phyloP scores from a whole-genome alignment of 2,113 vertebrate species.

The Colius striatus region DNA sequence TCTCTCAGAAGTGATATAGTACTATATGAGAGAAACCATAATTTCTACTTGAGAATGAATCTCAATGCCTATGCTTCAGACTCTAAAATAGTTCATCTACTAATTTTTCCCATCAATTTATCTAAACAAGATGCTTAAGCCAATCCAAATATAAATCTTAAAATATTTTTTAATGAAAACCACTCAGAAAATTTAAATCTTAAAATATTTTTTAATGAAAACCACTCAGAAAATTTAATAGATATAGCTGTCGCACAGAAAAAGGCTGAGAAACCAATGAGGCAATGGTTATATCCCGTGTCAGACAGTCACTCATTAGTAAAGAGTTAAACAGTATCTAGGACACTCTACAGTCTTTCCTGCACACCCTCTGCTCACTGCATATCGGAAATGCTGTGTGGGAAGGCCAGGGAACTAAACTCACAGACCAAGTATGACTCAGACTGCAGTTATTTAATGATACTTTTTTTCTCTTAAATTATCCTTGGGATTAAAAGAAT shows the following conservation, averaged over 20 bases:
- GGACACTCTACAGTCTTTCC: slow-evolving; percentile 56
- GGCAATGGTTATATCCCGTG: neutral
- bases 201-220: neutral
- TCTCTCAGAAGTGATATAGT: neutral
- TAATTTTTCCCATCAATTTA: neutral
- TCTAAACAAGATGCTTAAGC: neutral
- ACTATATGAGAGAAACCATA: neutral
- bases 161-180: neutral
- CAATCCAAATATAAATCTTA: neutral
- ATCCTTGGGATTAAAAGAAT: slow-evolving; percentile 55
- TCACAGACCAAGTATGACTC: slow-evolving; percentile 53
- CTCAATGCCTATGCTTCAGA: neutral
- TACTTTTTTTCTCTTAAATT: slow-evolving; percentile 20
- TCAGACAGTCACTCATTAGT: neutral
- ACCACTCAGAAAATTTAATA: neutral
- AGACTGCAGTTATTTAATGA: slow-evolving; percentile 30
- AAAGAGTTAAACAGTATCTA: slow-evolving; percentile 56
- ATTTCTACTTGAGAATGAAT: neutral
- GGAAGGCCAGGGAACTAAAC: slow-evolving; percentile 51
- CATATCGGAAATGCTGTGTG: slow-evolving; percentile 52
- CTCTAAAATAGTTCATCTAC: neutral
- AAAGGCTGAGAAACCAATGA: neutral
- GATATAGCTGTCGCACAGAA: neutral
- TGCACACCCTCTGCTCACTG: slow-evolving; percentile 33
- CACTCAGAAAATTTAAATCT: neutral